Evolutionary conservation across 2,113 vertebrate genomes (phyloP), one percentile per base, ranked within the genome.

Genomic region (Panurus biarmicus): DNA sequence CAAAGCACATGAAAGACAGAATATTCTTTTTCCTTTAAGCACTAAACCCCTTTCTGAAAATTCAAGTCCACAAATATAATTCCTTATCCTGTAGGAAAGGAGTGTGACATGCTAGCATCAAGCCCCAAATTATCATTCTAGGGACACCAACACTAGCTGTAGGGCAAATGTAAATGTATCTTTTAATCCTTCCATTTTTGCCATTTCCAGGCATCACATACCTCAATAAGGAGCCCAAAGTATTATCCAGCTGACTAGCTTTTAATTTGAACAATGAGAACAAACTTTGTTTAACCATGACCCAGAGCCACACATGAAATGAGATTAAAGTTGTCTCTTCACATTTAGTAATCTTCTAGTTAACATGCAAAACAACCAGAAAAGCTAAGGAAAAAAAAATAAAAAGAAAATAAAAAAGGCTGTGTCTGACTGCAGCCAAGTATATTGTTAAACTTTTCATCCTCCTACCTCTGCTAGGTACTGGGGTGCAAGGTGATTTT

Each of bases 281-380:
- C 45, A 91, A 94, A 73, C 60, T 82, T 85, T 69, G 51, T 66
- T 90, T 91, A 93, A 94, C 71, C 61, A 60, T 64, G 76, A 95
- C 54, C 72, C 79, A 74, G 58, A 94, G 85, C 53, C 33, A 64
- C 66, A 54, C 45, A 36, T 50, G 65, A 72, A 95, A 69, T 36
- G 56, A 91, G 79, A 95, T 96, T 79, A 94, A 93, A 93, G 31
- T 33, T 94, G 85, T 91, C 92, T 94, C 72, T 61, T 93, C 69
- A n/a, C 64, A 89, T 95, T 95, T 61, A 84, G 69, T 86, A 91
- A 89, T 92, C 93, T 94, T 87, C 51, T 58, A 51, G 77, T 91
- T 93, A 85, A 85, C 73, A 60, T 47, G 76, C 66, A 90, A 94
- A 90, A 72, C 73, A 92, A 60, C 16, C 85, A 77, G 42, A 92